A percentile compares a stretch with the other conserved stretches of the same genome.
These are phyloP conservation scores for Euglossa dilemma DNA, from an alignment of 1,140 invertebrate species.

Conservation along the genomic window DNA sequence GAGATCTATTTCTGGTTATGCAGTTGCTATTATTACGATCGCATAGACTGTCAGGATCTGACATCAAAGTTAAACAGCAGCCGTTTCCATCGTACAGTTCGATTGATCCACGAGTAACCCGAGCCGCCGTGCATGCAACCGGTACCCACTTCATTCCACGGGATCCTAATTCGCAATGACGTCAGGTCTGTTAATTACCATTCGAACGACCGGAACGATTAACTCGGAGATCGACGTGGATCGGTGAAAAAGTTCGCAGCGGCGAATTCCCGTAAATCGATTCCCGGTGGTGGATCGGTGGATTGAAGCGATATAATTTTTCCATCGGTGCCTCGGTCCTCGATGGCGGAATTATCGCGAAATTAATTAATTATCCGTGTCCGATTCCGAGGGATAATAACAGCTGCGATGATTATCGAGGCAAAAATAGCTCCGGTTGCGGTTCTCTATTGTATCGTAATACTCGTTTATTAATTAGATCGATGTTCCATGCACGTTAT, in stretches of 20 bases:
- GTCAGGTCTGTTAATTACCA: background rate
- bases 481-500: constrained; percentile 18
- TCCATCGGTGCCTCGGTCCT: background rate
- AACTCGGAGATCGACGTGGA: background rate
- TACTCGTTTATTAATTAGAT: constrained; percentile 39
- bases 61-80: constrained; percentile 43
- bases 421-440: constrained; percentile 2
- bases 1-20: constrained; percentile 30
- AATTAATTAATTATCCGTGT: constrained; percentile 35
- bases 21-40: constrained; percentile 15
- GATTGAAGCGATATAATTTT: too few relatives aligned
- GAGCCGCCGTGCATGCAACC: background rate
- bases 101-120: constrained; percentile 24
- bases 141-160: background rate
- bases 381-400: background rate
- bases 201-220: background rate
- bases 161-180: background rate
- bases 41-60: constrained; percentile 18
- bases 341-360: background rate
- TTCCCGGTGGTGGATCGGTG: too few relatives aligned
- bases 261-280: too few relatives aligned
- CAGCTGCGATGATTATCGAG: constrained; percentile 18
- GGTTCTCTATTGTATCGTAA: constrained; percentile 10
- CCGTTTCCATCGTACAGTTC: background rate
- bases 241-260: background rate